phyloP scores from a whole-genome alignment of 92 coral and sea anemone genomes.

The Heteractis magnifica region DNA sequence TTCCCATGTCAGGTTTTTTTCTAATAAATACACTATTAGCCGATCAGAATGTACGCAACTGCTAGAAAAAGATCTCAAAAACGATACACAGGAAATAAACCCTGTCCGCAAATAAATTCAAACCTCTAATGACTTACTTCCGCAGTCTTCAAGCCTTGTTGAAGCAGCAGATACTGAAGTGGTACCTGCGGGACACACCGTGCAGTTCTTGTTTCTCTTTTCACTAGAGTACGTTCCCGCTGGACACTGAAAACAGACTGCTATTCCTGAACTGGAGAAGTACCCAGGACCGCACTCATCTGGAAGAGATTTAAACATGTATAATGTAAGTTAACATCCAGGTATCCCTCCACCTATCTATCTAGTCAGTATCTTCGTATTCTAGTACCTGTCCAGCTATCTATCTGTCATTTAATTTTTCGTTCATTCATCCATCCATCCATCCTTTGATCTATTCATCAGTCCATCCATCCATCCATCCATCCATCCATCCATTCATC shows the following conservation, averaged over 20 bases:
- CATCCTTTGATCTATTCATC: neutral
- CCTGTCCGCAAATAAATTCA: neutral
- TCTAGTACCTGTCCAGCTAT: neutral
- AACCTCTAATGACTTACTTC: slow-evolving; percentile 55
- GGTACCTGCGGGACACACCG: slow-evolving; percentile 66
- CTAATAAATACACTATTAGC: no score
- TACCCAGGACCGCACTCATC: slow-evolving; percentile 85
- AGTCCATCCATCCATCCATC: neutral
- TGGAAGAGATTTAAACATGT: neutral
- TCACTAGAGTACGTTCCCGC: slow-evolving; percentile 63
- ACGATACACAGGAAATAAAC: no score
- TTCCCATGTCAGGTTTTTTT: no score
- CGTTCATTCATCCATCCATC: neutral
- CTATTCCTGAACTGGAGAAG: slow-evolving; percentile 71
- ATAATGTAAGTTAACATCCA: no score
- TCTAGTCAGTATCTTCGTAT: no score
- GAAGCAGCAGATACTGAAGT: slow-evolving; percentile 59
- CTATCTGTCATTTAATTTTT: neutral
- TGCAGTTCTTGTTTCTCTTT: slow-evolving; percentile 63
- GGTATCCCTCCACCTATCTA: no score
- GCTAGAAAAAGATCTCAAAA: no score
- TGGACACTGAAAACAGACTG: slow-evolving; percentile 66
- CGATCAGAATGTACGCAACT: no score
- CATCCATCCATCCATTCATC: neutral
- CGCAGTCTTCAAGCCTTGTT: slow-evolving; percentile 71